Evolutionary conservation across 2,888 invertebrate species (phyloP), one percentile per base, ranked within the genome.

Genomic region (Aphidius colemani): DNA sequence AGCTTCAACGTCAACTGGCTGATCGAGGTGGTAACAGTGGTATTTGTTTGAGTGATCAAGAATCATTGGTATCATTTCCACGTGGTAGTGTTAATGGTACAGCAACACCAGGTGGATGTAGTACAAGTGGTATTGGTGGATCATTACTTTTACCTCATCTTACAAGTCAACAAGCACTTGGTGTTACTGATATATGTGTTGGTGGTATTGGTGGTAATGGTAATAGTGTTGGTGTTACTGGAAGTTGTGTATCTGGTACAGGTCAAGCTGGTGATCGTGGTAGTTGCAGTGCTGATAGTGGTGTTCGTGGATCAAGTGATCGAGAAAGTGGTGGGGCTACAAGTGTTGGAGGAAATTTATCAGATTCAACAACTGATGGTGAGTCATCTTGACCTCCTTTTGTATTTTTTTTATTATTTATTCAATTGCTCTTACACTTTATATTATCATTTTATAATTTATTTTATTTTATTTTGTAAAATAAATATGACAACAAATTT

Each of bases 221-320:
- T 53, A n/a, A n/a, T n/a, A 74, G 73, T 53, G 74, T 73, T 60
- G 72, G 71, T 60, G 71, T 72, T 50, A 71, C 71, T 63, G 61
- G 75, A 51, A 70, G 64, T 9, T 66, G 71, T 58, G 65, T 73
- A 55, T 50, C 87, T 85, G 70, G 88, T 86, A 45, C 78, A 82
- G 70, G 77, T 75, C 75, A 80, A 64, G 85, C 86, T 1, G 88
- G 88, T 1, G 93, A 93, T 79, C 85, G 93, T 50, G 93, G 93
- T 67, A 93, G 93, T 75, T 93, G 93, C 84, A 93, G 93, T 75
- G 93, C 93, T 10, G 94, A 94, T 81, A 93, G 93, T 39, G 94
- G 93, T 6, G 90, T 94, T 13, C 86, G 94, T 75, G 90, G 92
- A 78, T 92, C 91, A 82, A 93, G 93, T 74, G 94, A 94, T 79